Base-by-base conservation (phyloP, 2,888 invertebrate species). In the Andrena bicolor region DNA sequence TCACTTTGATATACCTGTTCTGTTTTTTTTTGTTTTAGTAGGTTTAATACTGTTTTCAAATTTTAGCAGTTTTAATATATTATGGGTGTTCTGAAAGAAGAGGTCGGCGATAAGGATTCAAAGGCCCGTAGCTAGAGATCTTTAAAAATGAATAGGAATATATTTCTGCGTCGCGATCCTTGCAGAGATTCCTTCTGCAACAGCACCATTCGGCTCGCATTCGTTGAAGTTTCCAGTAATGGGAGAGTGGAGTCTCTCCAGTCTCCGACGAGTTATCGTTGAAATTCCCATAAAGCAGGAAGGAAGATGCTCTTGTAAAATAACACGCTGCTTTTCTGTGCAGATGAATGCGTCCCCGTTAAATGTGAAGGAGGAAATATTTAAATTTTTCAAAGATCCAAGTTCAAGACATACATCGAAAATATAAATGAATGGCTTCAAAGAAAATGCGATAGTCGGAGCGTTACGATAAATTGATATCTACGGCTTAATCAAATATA, bases 161-260 rank as follows among this genome's bases (percentile, higher is more conserved):
- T 41, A 56, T 65, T 56, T 56, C 13, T 2, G 20, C 3, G 8
- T 26, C 23, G 16, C 13, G n/a, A 7, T 49, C 23, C 20, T 5
- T 23, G 7, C 23, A 60, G 64, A 65, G 66, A 70, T 30, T 68
- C 58, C 49, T 63, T 35, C 61, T 8, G 23, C 23, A 32, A 49
- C 20, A 41, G 20, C 72, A 41, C 20, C 56, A 65, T 73, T 75
- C 28, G 68, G 78, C 75, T 83, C 81, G 73, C 82, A 82, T 86
- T 89, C 90, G 85, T 91, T 91, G 88, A 91, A 91, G 82, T 90
- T 91, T 86, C 90, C 88, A 56, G 80, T 32, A 56, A 73, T 66
- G 70, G 64, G 51, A 20, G 61, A 16, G 20, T 6, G 60, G 35
- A n/a, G 32, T 82, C 35, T 76, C 72, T 71, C 63, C 41, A 13